Evolutionary conservation across 2,888 invertebrate genomes (phyloP).

Genomic region (Latrodectus elegans): DNA sequence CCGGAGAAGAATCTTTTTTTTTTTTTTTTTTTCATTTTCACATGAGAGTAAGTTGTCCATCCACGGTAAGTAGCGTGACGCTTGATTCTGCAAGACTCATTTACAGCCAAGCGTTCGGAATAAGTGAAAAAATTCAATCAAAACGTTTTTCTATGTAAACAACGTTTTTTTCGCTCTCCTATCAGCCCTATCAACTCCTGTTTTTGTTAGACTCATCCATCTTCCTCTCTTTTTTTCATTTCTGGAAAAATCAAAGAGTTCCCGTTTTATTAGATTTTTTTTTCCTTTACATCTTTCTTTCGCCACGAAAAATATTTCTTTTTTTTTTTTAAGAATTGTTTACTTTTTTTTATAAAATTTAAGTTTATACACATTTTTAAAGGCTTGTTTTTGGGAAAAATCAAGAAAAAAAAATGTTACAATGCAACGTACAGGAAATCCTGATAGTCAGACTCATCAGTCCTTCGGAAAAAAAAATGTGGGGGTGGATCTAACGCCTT

Average conservation of each 20-base stretch:
- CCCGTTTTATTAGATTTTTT: constrained; percentile 6
- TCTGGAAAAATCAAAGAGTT: constrained; percentile 8
- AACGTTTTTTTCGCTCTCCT: constrained; percentile 27
- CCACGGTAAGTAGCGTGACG: neutral
- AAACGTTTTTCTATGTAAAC: constrained; percentile 44
- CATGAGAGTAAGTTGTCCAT: neutral
- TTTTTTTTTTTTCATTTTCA: neutral
- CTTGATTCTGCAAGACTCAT: constrained; percentile 7
- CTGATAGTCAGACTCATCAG: neutral
- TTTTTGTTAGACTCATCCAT: constrained; percentile 61
- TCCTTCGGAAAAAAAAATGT: neutral
- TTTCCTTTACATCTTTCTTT: constrained; percentile 2
- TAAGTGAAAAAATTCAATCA: constrained; percentile 62
- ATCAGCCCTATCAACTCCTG: constrained; percentile 34
- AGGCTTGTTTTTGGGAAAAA: neutral
- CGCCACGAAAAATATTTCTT: neutral
- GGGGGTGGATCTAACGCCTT: neutral
- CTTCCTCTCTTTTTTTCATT: constrained; percentile 38
- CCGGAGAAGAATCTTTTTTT: neutral
- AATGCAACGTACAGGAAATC: neutral
- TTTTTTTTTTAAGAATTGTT: neutral
- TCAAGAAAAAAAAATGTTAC: neutral
- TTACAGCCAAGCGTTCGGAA: neutral
- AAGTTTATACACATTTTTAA: neutral
- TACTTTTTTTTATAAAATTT: constrained; percentile 5